Evolutionary conservation across 2,113 vertebrate species (phyloP).

Genomic region (Laterallus jamaicensis): DNA sequence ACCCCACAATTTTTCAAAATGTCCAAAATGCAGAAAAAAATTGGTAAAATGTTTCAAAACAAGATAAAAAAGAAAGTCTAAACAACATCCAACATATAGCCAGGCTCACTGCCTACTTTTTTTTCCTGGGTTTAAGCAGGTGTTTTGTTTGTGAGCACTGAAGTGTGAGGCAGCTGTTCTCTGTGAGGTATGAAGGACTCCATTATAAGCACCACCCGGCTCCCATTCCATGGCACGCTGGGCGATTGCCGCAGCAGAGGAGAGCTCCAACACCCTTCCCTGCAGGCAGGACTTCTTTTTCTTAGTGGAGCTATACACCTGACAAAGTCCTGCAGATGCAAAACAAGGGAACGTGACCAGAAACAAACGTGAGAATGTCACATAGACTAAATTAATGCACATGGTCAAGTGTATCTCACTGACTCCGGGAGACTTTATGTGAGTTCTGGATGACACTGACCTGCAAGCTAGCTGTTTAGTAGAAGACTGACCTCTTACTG

Average conservation of each 20-base stretch:
- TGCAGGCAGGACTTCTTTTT: background rate
- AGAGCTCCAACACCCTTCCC: background rate
- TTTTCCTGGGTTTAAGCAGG: slow-evolving; percentile 26
- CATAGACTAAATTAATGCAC: accelerated
- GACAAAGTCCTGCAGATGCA: background rate
- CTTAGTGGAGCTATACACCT: background rate
- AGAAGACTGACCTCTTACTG: background rate
- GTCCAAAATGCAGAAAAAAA: background rate
- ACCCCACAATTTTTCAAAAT: background rate
- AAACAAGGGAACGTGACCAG: background rate
- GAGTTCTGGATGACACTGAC: background rate
- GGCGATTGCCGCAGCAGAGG: accelerated
- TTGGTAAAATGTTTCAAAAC: background rate
- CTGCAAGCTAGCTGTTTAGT: background rate
- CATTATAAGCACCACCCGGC: background rate
- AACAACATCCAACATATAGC: background rate
- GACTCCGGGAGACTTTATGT: background rate
- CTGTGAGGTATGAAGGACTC: slow-evolving; percentile 22
- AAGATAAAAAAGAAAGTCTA: background rate
- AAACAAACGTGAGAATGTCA: background rate
- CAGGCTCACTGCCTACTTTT: background rate
- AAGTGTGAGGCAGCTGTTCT: slow-evolving; percentile 53
- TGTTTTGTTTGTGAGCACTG: slow-evolving; percentile 54
- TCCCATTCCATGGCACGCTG: background rate
- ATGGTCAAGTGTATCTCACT: background rate